These are phyloP conservation scores for Galaxias olidus DNA, from an alignment of 2,797 vertebrate genomes.

Conservation along the genomic window DNA sequence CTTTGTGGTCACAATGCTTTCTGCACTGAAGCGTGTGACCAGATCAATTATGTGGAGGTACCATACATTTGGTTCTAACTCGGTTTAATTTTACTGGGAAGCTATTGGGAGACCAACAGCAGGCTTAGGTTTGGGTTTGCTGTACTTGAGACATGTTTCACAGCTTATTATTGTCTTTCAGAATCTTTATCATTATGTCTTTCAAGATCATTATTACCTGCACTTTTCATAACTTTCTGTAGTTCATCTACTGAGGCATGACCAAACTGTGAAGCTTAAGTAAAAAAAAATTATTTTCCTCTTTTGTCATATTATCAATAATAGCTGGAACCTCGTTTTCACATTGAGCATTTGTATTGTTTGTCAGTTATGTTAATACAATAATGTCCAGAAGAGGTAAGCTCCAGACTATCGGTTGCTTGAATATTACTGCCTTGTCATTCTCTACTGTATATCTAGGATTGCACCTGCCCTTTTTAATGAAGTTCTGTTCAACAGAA, in stretches of 20 bases:
- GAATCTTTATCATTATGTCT: too few relatives aligned
- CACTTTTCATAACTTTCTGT: slow-evolving; percentile 12
- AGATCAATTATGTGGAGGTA: too few relatives aligned
- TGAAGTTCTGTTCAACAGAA: slow-evolving; percentile 37
- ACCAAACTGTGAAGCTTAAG: slow-evolving; percentile 39
- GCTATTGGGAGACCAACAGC: too few relatives aligned
- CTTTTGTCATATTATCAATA: slow-evolving; percentile 25
- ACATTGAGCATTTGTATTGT: not conserved
- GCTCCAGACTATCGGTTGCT: slow-evolving; percentile 23
- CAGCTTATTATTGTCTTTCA: too few relatives aligned
- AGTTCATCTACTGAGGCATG: slow-evolving; percentile 28
- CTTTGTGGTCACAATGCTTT: slow-evolving; percentile 30
- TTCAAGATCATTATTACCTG: too few relatives aligned
- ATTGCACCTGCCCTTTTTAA: slow-evolving; percentile 28
- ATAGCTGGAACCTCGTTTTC: slow-evolving; percentile 13
- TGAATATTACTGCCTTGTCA: slow-evolving; percentile 34
- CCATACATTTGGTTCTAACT: too few relatives aligned
- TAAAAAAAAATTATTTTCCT: slow-evolving; percentile 25
- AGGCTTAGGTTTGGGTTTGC: too few relatives aligned
- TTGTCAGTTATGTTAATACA: slow-evolving; percentile 15
- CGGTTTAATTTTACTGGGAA: too few relatives aligned
- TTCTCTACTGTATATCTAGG: slow-evolving; percentile 20
- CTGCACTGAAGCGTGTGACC: too few relatives aligned
- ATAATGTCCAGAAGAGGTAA: slow-evolving; percentile 21
- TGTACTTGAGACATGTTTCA: too few relatives aligned